Conservation (phyloP, 2,113 vertebrate species). For the Nansenia antarctica region DNA sequence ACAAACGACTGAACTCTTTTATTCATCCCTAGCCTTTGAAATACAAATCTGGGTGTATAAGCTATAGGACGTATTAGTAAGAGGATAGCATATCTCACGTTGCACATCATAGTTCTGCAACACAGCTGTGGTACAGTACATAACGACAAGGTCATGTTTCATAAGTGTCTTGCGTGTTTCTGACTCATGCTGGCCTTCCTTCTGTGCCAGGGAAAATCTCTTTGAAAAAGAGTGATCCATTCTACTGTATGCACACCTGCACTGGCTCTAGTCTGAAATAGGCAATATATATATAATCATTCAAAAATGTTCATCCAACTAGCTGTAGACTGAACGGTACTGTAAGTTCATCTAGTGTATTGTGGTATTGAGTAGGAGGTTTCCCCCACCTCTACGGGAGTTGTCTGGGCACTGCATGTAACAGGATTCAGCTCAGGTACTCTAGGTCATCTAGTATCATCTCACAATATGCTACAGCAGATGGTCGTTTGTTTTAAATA, state of each 20-base stretch:
- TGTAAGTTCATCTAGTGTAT: background rate
- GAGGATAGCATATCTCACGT: constrained; percentile 48
- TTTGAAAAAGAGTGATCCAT: background rate
- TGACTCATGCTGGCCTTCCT: no score
- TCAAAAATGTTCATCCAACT: no score
- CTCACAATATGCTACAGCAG: constrained; percentile 51
- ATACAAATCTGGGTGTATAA: constrained; percentile 26
- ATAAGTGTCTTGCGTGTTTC: background rate
- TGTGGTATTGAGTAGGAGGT: background rate
- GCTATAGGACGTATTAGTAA: constrained; percentile 33
- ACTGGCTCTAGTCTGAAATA: no score
- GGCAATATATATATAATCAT: no score
- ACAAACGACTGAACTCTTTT: constrained; percentile 35
- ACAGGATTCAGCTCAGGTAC: constrained; percentile 22
- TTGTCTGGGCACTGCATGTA: background rate
- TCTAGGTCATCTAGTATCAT: constrained; percentile 36
- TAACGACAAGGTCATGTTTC: constrained; percentile 49
- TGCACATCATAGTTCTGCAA: constrained; percentile 13
- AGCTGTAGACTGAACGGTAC: background rate
- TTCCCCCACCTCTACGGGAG: background rate
- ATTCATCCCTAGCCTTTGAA: constrained; percentile 48
- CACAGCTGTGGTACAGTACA: constrained; percentile 57
- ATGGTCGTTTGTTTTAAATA: constrained; percentile 63
- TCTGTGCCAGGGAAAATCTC: background rate
- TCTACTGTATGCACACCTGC: no score